phyloP scores from a whole-genome alignment of 1,140 invertebrate genomes.

The Centruroides vittatus region DNA sequence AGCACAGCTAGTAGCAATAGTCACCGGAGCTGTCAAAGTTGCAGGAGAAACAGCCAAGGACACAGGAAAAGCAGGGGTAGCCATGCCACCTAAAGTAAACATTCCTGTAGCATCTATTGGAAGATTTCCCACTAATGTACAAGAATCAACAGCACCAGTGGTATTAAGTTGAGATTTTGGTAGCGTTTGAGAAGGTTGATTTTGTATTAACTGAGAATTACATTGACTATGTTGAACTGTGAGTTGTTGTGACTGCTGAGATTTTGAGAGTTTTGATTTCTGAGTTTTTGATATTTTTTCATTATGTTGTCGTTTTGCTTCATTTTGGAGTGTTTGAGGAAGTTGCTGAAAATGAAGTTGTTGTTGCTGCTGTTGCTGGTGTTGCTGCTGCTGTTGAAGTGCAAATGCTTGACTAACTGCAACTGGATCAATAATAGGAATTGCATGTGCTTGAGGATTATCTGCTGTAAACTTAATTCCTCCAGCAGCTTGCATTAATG shows the following conservation, averaged over 20 bases:
- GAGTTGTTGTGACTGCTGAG: neutral
- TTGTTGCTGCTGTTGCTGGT: slow-evolving; percentile 22
- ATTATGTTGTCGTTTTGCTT: slow-evolving; percentile 20
- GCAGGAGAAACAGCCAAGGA: slow-evolving; percentile 14
- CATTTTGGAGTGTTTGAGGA: slow-evolving; percentile 37
- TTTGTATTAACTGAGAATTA: slow-evolving; percentile 17
- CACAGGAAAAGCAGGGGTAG: slow-evolving; percentile 16
- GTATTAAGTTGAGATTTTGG: slow-evolving; percentile 3
- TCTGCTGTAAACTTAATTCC: slow-evolving; percentile 9
- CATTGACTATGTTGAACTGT: slow-evolving; percentile 17
- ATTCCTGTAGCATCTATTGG: slow-evolving; percentile 14
- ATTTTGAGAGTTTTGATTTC: slow-evolving; percentile 6
- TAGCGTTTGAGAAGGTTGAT: slow-evolving; percentile 16
- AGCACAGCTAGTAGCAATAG: slow-evolving; percentile 6
- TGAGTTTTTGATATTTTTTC: slow-evolving; percentile 5
- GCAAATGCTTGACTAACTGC: slow-evolving; percentile 10
- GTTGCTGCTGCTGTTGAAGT: slow-evolving; percentile 21
- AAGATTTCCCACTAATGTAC: slow-evolving; percentile 18
- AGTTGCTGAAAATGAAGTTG: slow-evolving; percentile 31
- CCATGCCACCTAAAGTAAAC: slow-evolving; percentile 13
- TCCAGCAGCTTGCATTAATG: slow-evolving; percentile 11
- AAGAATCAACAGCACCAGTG: slow-evolving; percentile 16
- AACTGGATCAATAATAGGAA: slow-evolving; percentile 16
- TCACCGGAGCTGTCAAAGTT: slow-evolving; percentile 1
- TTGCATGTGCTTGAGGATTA: slow-evolving; percentile 9